Evolutionary conservation across 1,140 invertebrate species (phyloP).

Genomic region (Philopotamus ludificatus): DNA sequence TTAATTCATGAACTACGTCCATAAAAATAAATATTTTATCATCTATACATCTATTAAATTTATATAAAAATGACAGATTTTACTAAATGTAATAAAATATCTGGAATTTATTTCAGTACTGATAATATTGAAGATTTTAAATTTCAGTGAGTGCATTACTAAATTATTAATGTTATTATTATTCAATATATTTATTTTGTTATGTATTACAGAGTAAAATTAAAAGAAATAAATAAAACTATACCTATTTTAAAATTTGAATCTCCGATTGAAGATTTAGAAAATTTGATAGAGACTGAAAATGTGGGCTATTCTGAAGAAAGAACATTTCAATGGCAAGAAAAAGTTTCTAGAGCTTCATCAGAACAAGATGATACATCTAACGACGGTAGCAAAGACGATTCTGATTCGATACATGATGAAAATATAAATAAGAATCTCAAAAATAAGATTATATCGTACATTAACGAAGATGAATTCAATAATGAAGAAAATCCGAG

Average conservation of each 20-base stretch:
- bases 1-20: too few relatives aligned
- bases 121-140: constrained; percentile 15
- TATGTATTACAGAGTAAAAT: constrained; percentile 49
- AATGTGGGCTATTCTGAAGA: constrained; percentile 43
- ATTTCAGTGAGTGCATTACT: constrained; percentile 6
- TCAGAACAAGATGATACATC: constrained; percentile 46
- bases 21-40: too few relatives aligned
- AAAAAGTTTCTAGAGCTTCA: constrained; percentile 50
- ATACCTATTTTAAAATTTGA: constrained; percentile 48
- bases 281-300: constrained; percentile 44
- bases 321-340: constrained; percentile 50
- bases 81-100: constrained; percentile 2
- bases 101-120: constrained; percentile 10
- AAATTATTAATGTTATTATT: constrained; percentile 1
- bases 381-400: too few relatives aligned
- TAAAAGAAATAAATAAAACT: constrained; percentile 46
- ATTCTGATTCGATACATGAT: too few relatives aligned
- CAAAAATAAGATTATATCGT: constrained; percentile 45
- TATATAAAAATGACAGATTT: not conserved
- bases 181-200: too few relatives aligned
- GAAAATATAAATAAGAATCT: constrained; percentile 43
- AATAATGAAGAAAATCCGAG: constrained; percentile 17
- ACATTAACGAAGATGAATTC: constrained; percentile 47
- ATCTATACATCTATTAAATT: too few relatives aligned
- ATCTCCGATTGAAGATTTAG: not conserved